Evolutionary conservation across 23 tunicate genomes (phyloP), one percentile per base, ranked within the genome.

Genomic region (Ciona savignyi): DNA sequence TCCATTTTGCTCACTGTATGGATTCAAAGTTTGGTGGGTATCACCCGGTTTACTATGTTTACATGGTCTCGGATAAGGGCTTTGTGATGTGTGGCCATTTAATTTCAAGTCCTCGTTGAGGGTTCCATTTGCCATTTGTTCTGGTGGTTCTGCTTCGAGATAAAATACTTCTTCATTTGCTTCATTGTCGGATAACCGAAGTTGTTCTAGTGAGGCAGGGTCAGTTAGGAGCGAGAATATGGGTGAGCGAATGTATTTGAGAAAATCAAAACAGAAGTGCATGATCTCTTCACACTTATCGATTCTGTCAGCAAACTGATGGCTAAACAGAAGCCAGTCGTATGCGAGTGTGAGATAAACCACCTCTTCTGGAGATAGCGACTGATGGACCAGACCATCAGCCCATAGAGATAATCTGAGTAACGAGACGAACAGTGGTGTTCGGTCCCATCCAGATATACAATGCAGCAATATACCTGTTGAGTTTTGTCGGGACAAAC

Each of bases 401-500:
- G 85, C 85, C 85, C 85, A 80, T 33, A 80, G 70, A 25, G 85
- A 80, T 19, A 80, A 66, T 27, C 85, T 61, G 32, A 80, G 26
- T 0, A 80, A 25, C 24, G 85, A 80, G 9, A 80, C 79, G 34
- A 80, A 80, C 71, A 80, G 71, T 27, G 85, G 85, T 3, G 85
- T 80, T 51, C 85, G 62, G 4, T 80, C 85, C 85, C 85, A 80
- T 0, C 85, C 85, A 0, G 85, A 80, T 42, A 80, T 80, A 67
- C 85, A 80, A 63, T 80, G 85, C 6, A 80, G 60, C 71, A 80
- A 35, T 1, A 80, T 64, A 3, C 85, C 85, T 11, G 35, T 4
- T 4, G 62, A 73, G 6, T 73, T 29, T 11, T 49, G 65, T 27
- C 2, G 25, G 27, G 32, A 62, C 3, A 72, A 22, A 22, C 61